Base-by-base conservation (phyloP, 2,888 invertebrate genomes). In the Eupsilia transversa region DNA sequence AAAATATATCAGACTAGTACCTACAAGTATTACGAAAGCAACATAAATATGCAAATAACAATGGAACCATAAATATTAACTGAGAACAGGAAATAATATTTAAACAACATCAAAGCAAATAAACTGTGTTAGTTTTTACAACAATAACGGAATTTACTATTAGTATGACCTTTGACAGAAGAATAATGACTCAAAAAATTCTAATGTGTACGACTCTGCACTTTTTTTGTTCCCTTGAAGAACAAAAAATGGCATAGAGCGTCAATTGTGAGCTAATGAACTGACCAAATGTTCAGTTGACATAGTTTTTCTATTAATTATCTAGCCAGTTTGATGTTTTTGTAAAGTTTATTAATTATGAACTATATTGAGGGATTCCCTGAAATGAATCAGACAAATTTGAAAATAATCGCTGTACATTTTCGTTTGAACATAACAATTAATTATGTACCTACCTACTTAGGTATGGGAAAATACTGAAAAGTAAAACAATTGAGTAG, bases 1-100 rank as follows among this genome's bases (percentile, higher is more conserved):
- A 64, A 75, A 52, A 79, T 57, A 52, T 60, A 67, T 54, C 20
- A 41, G 12, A 23, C 30, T 52, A 30, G n/a, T 41, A 14, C n/a
- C n/a, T n/a, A n/a, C 30, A 64, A 52, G 38, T 65, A 63, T 71
- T 73, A 66, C 66, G 46, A 71, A 71, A 80, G 60, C 3, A 54
- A 63, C 38, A 9, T 30, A 49, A 38, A 43, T 69, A 72, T 69
- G 70, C 63, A 77, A 84, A 86, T 72, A 85, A 78, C 75, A 80
- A 77, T 80, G 67, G 59, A 10, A 23, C 41, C 54, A 76, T 86
- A 80, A 86, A 85, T 82, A 81, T 72, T 74, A 71, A 63, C 57
- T 60, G 17, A 59, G 60, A 78, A 63, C 86, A 83, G 86, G 84
- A 84, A 86, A 86, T 74, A 65, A 65, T 85, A 75, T 80, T 86